Conservation (phyloP, 2,113 vertebrate genomes). For the Xenus cinereus region DNA sequence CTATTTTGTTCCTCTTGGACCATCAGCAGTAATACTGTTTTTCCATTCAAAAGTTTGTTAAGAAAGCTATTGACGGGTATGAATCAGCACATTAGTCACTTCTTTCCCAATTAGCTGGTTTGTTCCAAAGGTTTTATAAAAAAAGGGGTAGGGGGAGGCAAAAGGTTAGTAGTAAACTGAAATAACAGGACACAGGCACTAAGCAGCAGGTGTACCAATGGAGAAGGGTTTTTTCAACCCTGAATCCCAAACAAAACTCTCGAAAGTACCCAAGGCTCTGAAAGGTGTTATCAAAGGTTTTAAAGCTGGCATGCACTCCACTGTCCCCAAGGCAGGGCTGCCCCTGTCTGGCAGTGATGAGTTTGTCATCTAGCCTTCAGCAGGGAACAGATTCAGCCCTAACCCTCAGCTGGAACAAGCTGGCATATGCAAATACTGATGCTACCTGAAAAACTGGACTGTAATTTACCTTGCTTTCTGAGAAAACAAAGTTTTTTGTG, state of each 20-base stretch:
- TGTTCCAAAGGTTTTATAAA: not conserved
- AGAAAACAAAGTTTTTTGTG: not conserved
- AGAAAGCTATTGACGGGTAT: not conserved
- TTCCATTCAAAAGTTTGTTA: not conserved
- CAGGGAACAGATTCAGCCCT: not conserved
- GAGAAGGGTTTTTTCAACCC: not conserved
- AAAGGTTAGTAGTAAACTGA: not conserved
- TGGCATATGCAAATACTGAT: fast-evolving
- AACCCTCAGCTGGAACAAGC: not conserved
- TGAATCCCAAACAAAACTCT: not conserved
- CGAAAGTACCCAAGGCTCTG: not conserved
- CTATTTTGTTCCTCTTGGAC: not conserved
- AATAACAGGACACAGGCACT: not conserved
- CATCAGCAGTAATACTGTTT: not conserved
- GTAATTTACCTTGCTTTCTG: not conserved
- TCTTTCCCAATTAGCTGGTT: not conserved
- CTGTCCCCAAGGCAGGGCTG: not conserved
- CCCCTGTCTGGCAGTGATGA: not conserved
- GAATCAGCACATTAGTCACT: not conserved
- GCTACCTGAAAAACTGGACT: not conserved
- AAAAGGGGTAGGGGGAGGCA: not conserved
- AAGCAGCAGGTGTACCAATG: not conserved
- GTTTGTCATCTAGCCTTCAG: not conserved
- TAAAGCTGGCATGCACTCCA: not conserved
- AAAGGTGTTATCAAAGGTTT: not conserved